Conservation (phyloP, 2,113 vertebrate genomes). For the human (Homo sapiens) region GRCh38 chr5:64861001-64861500, state of each 20-base stretch:
- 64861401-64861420: neutral
- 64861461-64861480: neutral
- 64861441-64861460: neutral
- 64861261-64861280: too few species aligned
- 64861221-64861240: neutral
- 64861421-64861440: neutral
- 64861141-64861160: neutral
- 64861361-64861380: neutral
- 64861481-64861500: neutral
- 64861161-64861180: neutral
- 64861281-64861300: neutral
- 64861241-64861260: neutral
- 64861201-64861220: neutral
- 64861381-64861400: neutral
- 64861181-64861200: neutral
- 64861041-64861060: neutral
- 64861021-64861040: neutral
- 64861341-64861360: neutral
- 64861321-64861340: neutral
- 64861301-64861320: neutral
- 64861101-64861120: neutral
- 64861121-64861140: neutral
- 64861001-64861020: neutral
- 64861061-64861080: neutral
- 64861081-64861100: neutral